Base-by-base conservation (phyloP, 2,888 invertebrate genomes). In the Apotomis betuletana region DNA sequence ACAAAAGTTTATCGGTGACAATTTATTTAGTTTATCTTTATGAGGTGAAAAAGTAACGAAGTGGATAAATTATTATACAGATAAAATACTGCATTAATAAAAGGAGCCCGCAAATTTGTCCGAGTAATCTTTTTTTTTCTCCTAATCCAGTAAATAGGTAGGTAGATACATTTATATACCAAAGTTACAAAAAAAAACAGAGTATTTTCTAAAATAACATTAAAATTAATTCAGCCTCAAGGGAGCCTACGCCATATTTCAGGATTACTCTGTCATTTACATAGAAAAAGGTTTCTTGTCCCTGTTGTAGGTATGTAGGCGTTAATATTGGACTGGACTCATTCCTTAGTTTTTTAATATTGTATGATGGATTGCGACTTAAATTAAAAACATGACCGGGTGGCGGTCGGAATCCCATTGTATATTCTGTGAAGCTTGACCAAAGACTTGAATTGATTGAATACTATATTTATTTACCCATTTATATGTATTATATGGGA, bases 251-350 rank as follows among this genome's bases (percentile, higher is more conserved):
- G 57, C 61, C 52, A 72, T 68, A 72, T 72, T 68, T 72, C 67
- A 72, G 13, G 67, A 52, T 68, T 68, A 67, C 58, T 13, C 51
- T 72, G 52, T 59, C 67, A 68, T 72, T 72, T 72, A 63, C 72
- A 68, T 72, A 72, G 58, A 72, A 67, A 72, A 72, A 72, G 72
- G 72, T 72, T 72, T 59, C 67, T 67, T 27, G 57, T 36, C 61
- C 38, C 54, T 70, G 27, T 58, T 67, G 41, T 49, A 70, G 36
- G 55, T 38, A 12, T 61, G 54, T 36, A 55, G 38, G n/a, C 38
- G 38, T 58, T 58, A 38, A 58, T 58, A 58, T 58, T 58, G n/a
- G 5, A 58, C 36, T 38, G 12, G n/a, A n/a, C 6, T 58, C 38
- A 38, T 58, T 58, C 12, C 38, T 58, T 58, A 12, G 6, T 38